Evolutionary conservation across 2,797 vertebrate genomes (phyloP).

Genomic region (Intellagama lesueurii): DNA sequence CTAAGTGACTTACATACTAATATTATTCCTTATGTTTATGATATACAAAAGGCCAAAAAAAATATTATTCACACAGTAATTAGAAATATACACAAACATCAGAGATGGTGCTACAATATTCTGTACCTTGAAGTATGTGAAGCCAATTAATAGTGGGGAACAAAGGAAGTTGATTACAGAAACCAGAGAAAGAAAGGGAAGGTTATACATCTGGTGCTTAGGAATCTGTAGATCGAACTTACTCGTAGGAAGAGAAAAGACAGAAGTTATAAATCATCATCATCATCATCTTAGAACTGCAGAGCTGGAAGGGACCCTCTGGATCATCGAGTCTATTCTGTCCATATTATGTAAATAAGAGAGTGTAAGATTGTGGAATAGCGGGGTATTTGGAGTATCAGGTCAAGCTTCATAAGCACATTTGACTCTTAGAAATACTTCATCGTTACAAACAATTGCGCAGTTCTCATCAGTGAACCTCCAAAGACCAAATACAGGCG

Average conservation of each 20-base stretch:
- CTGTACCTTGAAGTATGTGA: background rate
- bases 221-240: background rate
- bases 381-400: background rate
- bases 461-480: background rate
- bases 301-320: too few species aligned
- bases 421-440: background rate
- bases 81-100: background rate
- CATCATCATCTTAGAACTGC: background rate
- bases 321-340: too few species aligned
- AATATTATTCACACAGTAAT: background rate
- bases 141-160: background rate
- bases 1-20: background rate
- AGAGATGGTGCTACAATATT: background rate
- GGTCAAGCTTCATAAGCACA: background rate
- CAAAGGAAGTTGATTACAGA: background rate
- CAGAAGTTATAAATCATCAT: background rate
- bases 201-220: background rate
- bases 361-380: background rate
- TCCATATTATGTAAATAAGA: conserved; percentile 1
- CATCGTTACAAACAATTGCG: background rate
- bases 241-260: too few species aligned
- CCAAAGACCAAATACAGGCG: background rate
- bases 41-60: background rate
- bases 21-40: background rate
- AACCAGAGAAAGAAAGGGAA: background rate